Percentiles rank a stretch among this genome's conserved stretches.
Evolutionary conservation across 2,113 vertebrate genomes (phyloP).

Genomic region (Prunella fulvescens): DNA sequence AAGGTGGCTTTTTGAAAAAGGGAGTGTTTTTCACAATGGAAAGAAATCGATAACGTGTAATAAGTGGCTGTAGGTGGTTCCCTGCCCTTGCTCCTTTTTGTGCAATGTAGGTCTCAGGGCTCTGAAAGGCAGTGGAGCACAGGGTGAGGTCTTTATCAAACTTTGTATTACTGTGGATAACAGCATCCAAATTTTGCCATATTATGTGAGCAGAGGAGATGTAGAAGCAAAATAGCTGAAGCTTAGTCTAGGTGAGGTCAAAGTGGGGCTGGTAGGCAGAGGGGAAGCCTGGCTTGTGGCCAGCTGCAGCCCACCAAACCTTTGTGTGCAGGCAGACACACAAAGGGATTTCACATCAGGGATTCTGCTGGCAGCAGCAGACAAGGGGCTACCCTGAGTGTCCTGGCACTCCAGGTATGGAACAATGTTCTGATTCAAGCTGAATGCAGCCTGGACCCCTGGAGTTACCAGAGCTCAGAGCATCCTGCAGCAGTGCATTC

Average conservation of each 20-base stretch:
- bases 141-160: conserved; percentile 33
- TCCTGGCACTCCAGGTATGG: neutral
- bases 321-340: neutral
- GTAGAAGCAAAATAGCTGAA: neutral
- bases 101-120: neutral
- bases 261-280: neutral
- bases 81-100: conserved; percentile 44
- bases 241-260: neutral
- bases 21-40: conserved; percentile 36
- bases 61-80: conserved; percentile 43
- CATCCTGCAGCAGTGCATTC: neutral
- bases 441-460: neutral
- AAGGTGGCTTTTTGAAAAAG: conserved; percentile 13
- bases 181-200: neutral
- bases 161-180: neutral
- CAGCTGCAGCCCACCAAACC: neutral
- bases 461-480: neutral
- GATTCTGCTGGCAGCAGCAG: neutral
- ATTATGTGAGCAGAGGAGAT: neutral
- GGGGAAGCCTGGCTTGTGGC: neutral
- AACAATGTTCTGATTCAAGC: neutral
- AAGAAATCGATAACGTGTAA: conserved; percentile 2
- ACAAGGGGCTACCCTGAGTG: neutral
- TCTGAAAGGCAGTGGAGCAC: conserved; percentile 47
- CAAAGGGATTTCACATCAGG: neutral